A percentile compares a stretch with the other conserved stretches of the same genome.
These are phyloP conservation scores for Stichopus horrens DNA, from an alignment of 53 echinoderm and acorn worm species.

Conservation along the genomic window DNA sequence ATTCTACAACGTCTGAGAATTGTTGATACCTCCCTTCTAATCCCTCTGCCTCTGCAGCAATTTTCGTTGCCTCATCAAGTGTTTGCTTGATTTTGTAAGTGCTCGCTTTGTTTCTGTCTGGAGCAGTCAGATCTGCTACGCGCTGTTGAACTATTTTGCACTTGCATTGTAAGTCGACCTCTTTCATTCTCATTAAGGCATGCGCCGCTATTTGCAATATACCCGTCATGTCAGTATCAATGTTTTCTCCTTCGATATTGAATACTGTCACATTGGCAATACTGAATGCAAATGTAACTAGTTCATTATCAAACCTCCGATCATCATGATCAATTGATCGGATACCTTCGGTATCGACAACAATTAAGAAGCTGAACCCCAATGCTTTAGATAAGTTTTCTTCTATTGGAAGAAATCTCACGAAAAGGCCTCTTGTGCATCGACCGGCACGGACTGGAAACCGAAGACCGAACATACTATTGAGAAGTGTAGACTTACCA, in stretches of 20 bases:
- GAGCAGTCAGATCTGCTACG: slow-evolving; percentile 18
- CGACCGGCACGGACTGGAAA: slow-evolving; percentile 39
- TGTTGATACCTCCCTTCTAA: slow-evolving; percentile 7
- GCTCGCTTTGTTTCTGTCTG: slow-evolving; percentile 18
- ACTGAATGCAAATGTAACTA: slow-evolving; percentile 29
- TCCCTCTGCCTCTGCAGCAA: slow-evolving; percentile 15
- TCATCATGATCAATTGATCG: slow-evolving; percentile 25
- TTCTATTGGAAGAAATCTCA: not conserved
- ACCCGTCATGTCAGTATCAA: slow-evolving; percentile 17
- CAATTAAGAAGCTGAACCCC: slow-evolving; percentile 2
- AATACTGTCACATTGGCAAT: slow-evolving; percentile 34
- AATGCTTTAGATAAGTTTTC: not conserved
- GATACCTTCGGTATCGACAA: slow-evolving; percentile 31
- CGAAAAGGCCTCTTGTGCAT: slow-evolving; percentile 38
- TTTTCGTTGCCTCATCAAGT: slow-evolving; percentile 14
- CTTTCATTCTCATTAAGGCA: slow-evolving; percentile 37
- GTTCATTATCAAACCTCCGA: slow-evolving; percentile 28
- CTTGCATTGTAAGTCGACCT: slow-evolving; percentile 30
- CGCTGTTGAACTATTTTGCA: slow-evolving; percentile 26
- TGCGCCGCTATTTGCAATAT: slow-evolving; percentile 36
- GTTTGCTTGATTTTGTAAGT: slow-evolving; percentile 15
- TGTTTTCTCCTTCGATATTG: slow-evolving; percentile 33
- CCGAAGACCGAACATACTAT: slow-evolving; percentile 48
- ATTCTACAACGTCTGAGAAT: slow-evolving; percentile 29
- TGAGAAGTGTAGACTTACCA: slow-evolving; percentile 44